Conservation (phyloP, 2,888 invertebrate species). For the Crematogaster levior region DNA sequence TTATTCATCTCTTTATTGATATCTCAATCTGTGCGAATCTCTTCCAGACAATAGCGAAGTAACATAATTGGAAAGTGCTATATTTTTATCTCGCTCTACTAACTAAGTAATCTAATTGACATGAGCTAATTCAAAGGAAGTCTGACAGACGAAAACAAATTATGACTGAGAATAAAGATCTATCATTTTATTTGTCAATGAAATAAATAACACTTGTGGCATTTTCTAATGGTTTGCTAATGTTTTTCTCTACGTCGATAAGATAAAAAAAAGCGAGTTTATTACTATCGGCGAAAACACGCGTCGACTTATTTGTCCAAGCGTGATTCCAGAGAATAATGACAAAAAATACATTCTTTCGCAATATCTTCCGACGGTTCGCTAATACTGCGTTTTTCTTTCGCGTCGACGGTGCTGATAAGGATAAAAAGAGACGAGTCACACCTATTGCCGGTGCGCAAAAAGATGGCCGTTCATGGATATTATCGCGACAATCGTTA, state of each 20-base stretch:
- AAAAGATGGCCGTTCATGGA: constrained; percentile 7
- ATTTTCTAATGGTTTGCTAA: background rate
- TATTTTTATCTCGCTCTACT: background rate
- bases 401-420: constrained; percentile 18
- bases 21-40: background rate
- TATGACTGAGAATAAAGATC: background rate
- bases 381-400: background rate
- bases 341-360: background rate
- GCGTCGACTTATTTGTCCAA: constrained; percentile 23
- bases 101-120: background rate
- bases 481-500: constrained; percentile 36
- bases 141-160: background rate
- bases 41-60: background rate
- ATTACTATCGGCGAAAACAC: background rate
- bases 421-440: constrained; percentile 41
- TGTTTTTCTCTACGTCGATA: background rate
- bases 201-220: background rate
- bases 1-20: too few relatives aligned
- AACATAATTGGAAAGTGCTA: background rate
- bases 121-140: background rate
- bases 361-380: background rate
- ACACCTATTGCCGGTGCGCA: background rate
- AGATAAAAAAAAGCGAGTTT: background rate
- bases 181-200: background rate
- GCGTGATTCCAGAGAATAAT: background rate